Base-by-base conservation (phyloP, 1,140 invertebrate genomes). In the Drosophila jambulina region DNA sequence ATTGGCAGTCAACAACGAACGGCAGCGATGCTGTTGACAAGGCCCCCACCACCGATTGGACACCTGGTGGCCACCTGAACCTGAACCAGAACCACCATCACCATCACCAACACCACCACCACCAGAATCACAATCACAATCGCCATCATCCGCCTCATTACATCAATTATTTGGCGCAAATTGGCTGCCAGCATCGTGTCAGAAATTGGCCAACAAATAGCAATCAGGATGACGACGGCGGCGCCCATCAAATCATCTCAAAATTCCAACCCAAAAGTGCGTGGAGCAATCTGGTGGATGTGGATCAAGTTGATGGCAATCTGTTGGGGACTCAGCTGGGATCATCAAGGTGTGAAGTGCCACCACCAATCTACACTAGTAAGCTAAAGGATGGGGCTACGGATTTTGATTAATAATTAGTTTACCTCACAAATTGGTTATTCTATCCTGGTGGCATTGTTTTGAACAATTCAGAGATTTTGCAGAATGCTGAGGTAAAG, bases 1-100 rank as follows among this genome's bases (percentile, higher is more conserved):
- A 81, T 63, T 88, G 85, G 85, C 86, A 88, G 67, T 82, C 78
- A 76, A 82, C 78, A 70, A 82, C 75, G 56, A 88, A 84, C 78
- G 67, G 68, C 34, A 40, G 36, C 42, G 67, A 74, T 54, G 54
- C 38, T 17, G 25, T 65, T 32, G 61, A 67, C 60, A 43, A 40
- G 45, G 25, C 59, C 51, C 53, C 34, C 27, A 10, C 38, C 27
- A 45, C 10, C 29, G 25, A 46, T 40, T 69, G 65, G 65, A n/a
- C 65, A 45, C 29, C 63, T 69, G 61, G 60, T 51, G 51, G 15
- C 21, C 51, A 51, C 25, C 49, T 58, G 53, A 54, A 54, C 21
- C 63, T 60, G 53, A 49, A 56, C 8, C 40, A 42, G 42, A 75
- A 43, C 61, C 40, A 58, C 57, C 32, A 76, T 40, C 32, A 58